Conservation (phyloP, 2,888 invertebrate genomes). For the Serrognathus titanus region DNA sequence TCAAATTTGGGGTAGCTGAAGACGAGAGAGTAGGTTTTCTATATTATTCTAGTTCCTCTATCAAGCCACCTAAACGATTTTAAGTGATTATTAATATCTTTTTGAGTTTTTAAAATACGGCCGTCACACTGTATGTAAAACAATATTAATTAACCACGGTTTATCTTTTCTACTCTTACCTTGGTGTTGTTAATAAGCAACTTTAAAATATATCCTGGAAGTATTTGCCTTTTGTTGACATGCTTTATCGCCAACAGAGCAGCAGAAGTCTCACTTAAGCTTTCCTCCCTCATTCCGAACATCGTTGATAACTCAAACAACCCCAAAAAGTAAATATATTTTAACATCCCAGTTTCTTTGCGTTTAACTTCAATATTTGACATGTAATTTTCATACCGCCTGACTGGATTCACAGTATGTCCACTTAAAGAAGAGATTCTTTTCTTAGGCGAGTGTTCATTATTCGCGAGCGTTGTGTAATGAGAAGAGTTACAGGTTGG, state of each 20-base stretch:
- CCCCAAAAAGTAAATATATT: conserved; percentile 56
- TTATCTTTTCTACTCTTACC: conserved; percentile 54
- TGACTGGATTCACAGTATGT: not conserved
- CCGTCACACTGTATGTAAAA: too few species aligned
- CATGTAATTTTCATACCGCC: conserved; percentile 11
- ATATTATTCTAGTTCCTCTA: too few species aligned
- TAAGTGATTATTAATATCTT: too few species aligned
- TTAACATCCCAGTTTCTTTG: conserved; percentile 3
- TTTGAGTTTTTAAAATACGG: too few species aligned
- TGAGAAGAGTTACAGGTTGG: not conserved
- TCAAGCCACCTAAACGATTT: too few species aligned
- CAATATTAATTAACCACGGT: not conserved
- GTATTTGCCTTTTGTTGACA: conserved; percentile 66
- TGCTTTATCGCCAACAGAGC: conserved; percentile 77
- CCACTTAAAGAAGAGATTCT: not conserved
- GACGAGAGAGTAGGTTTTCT: too few species aligned
- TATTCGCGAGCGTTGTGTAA: not conserved
- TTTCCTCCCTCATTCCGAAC: conserved; percentile 63
- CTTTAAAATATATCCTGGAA: conserved; percentile 71
- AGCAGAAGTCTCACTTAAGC: conserved; percentile 71
- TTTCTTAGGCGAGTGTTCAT: not conserved
- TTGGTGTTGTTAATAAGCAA: conserved; percentile 81
- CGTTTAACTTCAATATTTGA: not conserved
- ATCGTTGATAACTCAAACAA: conserved; percentile 73
- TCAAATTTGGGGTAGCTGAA: too few species aligned